These are phyloP conservation scores for Tiliqua scincoides DNA, from an alignment of 2,113 vertebrate genomes.

Conservation along the genomic window DNA sequence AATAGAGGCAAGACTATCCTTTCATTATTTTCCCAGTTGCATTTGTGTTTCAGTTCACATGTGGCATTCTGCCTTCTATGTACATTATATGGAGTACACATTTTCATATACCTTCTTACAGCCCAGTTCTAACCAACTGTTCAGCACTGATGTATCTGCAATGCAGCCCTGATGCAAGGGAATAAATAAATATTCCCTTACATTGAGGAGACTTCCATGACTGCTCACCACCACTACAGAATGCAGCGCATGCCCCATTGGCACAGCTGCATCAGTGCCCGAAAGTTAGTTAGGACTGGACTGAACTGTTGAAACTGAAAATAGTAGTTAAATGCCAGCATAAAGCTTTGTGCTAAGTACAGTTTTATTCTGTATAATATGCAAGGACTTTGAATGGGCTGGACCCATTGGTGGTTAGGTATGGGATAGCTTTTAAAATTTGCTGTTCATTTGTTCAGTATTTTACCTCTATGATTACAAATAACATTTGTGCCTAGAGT, in stretches of 20 bases:
- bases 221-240: no score
- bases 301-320: slow-evolving; percentile 56
- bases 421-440: slow-evolving; percentile 63
- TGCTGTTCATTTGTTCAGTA: slow-evolving; percentile 47
- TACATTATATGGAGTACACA: slow-evolving; percentile 8
- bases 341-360: slow-evolving; percentile 40
- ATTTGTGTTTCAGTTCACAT: neutral
- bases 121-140: no score
- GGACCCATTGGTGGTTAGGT: slow-evolving; percentile 74
- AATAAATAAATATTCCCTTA: no score
- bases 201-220: no score
- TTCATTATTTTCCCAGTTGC: neutral
- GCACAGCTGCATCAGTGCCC: no score
- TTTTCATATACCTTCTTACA: slow-evolving; percentile 31
- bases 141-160: no score
- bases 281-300: no score
- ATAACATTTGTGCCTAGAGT: slow-evolving; percentile 57
- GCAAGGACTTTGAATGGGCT: slow-evolving; percentile 76
- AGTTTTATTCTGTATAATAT: slow-evolving; percentile 59
- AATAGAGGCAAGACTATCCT: neutral
- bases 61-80: slow-evolving; percentile 6
- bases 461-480: slow-evolving; percentile 63
- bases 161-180: no score
- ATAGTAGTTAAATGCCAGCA: slow-evolving; percentile 30
- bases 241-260: no score